These are phyloP conservation scores for Apis dorsata DNA, from an alignment of 1,140 invertebrate species.

Conservation along the genomic window DNA sequence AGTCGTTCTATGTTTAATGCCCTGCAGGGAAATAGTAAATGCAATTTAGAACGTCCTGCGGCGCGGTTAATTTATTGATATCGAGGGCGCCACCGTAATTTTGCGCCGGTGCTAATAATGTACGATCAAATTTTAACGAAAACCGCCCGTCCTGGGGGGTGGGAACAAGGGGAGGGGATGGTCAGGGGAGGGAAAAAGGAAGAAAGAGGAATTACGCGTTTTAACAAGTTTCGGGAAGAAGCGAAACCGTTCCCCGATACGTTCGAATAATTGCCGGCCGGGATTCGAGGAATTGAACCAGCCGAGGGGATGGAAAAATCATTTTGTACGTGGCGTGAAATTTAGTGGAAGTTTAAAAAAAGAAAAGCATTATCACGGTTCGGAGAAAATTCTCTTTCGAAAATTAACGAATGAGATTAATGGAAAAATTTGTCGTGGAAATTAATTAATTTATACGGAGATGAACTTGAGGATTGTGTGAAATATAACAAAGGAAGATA, in stretches of 20 bases:
- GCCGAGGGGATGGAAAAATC: neutral
- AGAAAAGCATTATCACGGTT: no score
- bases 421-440: no score
- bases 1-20: conserved; percentile 51
- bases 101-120: conserved; percentile 28
- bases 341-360: neutral
- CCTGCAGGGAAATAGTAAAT: conserved; percentile 52
- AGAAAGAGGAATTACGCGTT: neutral
- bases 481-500: no score
- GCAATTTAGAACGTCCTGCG: conserved; percentile 51
- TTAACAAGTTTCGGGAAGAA: no score
- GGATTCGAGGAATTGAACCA: neutral
- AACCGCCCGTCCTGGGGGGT: neutral
- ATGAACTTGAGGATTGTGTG: no score
- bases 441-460: no score
- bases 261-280: neutral
- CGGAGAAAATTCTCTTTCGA: no score
- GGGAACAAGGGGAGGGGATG: neutral
- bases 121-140: conserved; percentile 31
- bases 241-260: neutral
- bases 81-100: conserved; percentile 29
- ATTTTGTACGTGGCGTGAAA: neutral
- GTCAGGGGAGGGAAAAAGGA: neutral
- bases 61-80: conserved; percentile 47
- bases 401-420: no score